Base-by-base conservation (phyloP, 1,140 invertebrate species). In the Maniola jurtina region DNA sequence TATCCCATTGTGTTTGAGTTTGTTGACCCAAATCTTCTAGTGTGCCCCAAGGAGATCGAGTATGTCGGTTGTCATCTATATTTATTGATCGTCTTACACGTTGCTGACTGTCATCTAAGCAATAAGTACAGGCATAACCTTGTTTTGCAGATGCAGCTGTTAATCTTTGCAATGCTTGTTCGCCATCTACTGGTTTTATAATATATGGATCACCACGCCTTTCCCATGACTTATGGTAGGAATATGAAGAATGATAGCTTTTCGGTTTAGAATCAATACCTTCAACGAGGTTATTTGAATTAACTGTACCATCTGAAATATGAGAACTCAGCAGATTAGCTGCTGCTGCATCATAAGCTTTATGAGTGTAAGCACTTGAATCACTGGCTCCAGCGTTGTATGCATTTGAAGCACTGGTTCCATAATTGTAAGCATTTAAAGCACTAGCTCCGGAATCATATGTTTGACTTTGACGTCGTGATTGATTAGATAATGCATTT, bases 211-310 rank as follows among this genome's bases (percentile, higher is more conserved):
- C 89, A 14, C 90, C 91, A 62, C 84, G 88, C 58, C 86, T 85
- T 78, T 91, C 91, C 91, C 91, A 91, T 34, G 91, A 86, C 68
- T 92, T 92, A 42, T 91, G 86, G 66, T 91, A 91, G 7, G 90
- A 87, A 71, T 91, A 91, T 16, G 90, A 91, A 13, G 88, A 91
- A n/a, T 91, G 85, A 72, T 91, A 92, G 64, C 77, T 86, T 83
- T 91, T 91, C 1, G 91, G 91, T 61, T 79, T 82, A 2, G 76
- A 63, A 65, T 72, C 74, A 14, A 77, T 45, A 70, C 71, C 59
- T 57, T 79, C 76, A 14, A 76, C 72, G 36, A 76, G 67, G 48
- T 72, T 82, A 34, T 70, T 72, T 48, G 67, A 75, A 72, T 83
- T 75, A 15, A 64, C 64, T 59, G 71, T 61, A 15, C 45, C 9